Evolutionary conservation across 2,888 invertebrate species (phyloP), one percentile per base, ranked within the genome.

Genomic region (Tubulanus polymorphus): DNA sequence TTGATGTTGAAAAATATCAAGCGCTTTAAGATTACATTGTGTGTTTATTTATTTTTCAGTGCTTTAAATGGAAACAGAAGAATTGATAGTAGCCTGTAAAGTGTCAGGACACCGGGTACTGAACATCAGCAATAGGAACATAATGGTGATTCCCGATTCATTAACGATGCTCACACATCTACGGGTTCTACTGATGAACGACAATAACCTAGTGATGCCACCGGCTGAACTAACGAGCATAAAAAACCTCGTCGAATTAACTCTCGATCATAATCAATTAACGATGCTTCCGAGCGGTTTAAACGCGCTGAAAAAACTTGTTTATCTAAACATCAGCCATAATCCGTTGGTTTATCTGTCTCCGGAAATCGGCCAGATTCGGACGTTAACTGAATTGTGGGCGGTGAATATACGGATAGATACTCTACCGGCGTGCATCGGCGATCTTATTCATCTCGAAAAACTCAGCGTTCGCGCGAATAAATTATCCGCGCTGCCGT

Each of bases 61-160:
- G n/a, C n/a, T n/a, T n/a, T n/a, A n/a, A n/a, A n/a, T n/a, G n/a
- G n/a, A n/a, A n/a, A n/a, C n/a, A n/a, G n/a, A n/a, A n/a, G n/a
- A n/a, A n/a, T n/a, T n/a, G n/a, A n/a, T n/a, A n/a, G n/a, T n/a
- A n/a, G n/a, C n/a, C n/a, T n/a, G n/a, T n/a, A n/a, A n/a, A n/a
- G n/a, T n/a, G n/a, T n/a, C n/a, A n/a, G n/a, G n/a, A n/a, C n/a
- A n/a, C n/a, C n/a, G n/a, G n/a, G n/a, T n/a, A n/a, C n/a, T 61
- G 87, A 77, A 77, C 55, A 63, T 77, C 15, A 76, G 76, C 56
- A 73, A 76, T 53, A 63, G 76, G n/a, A 64, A 68, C 28, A 62
- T 77, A 46, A 66, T 69, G 3, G 69, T 76, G 30, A 53, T 75
- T 3, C 73, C 75, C 2, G 62, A 61, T 46, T 67, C 63, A 48